Evolutionary conservation across 2,797 vertebrate genomes (phyloP).

Genomic region (Cephalopachus bancanus): DNA sequence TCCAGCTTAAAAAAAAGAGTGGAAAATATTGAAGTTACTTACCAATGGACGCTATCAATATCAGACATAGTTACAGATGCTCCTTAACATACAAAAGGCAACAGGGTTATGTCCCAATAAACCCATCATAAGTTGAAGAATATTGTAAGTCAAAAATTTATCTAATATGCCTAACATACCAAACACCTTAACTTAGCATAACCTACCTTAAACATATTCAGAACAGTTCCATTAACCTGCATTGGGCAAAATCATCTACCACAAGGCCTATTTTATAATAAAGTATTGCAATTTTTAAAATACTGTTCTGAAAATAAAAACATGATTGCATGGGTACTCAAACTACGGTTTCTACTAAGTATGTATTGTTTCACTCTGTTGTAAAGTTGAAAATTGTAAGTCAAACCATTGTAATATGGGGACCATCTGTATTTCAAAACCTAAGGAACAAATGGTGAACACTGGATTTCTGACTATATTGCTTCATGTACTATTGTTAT

Average conservation of each 20-base stretch:
- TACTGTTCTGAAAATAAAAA: not conserved
- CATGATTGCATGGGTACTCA: not conserved
- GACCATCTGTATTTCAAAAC: not conserved
- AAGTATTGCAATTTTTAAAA: not conserved
- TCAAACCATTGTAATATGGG: not conserved
- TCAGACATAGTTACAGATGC: not conserved
- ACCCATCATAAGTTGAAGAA: not conserved
- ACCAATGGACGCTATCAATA: not conserved
- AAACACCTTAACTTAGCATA: not conserved
- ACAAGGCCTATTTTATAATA: not conserved
- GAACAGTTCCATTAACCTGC: not conserved
- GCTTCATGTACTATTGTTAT: not conserved
- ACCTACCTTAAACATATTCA: not conserved
- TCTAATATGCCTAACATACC: not conserved
- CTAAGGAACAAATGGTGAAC: not conserved
- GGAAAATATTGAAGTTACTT: constrained; percentile 6
- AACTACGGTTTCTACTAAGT: not conserved
- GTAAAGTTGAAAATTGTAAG: not conserved
- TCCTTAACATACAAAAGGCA: not conserved
- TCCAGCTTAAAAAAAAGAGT: not conserved
- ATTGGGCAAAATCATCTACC: not conserved
- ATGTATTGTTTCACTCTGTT: not conserved
- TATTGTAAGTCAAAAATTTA: not conserved
- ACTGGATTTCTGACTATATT: not conserved
- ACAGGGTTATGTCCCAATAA: not conserved